Base-by-base conservation (phyloP, 2,797 vertebrate genomes). In the Typhlichthys eigenmanni region DNA sequence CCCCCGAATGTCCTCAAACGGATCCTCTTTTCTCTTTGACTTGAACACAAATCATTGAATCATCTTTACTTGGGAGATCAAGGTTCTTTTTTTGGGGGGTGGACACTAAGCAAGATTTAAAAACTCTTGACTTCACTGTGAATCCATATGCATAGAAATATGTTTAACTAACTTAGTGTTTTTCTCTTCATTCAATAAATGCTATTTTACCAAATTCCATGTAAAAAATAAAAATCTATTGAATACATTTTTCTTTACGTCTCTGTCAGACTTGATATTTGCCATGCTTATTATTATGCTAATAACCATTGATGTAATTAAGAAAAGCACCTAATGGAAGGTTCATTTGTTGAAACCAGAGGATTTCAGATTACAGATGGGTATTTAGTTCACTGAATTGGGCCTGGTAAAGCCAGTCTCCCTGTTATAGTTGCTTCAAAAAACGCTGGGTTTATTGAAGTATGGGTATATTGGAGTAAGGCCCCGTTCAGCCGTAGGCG, bases 291-390 rank as follows among this genome's bases (percentile, higher is more conserved):
- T 56, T 61, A 52, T 19, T 74, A 78, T 66, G 59, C 65, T 60
- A 10, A 66, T 62, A 66, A 69, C 63, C 66, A 66, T 85, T 71
- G 71, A 24, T 66, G 69, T 71, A 69, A 80, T 71, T 71, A 77
- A 79, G 58, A 75, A 51, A 55, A 75, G 59, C 58, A 83, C 60
- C 68, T 79, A 79, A 79, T 75, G 72, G 75, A 80, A 66, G 55
- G 47, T 72, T 63, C 70, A 84, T 79, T 87, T 79, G 72, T 62
- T 66, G 74, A 70, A 82, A 73, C 68, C 53, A 61, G 63, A 73
- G 87, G 83, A 87, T 88, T 88, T 81, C 76, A 79, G 71, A 81
- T 77, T 84, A 85, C 90, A 91, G 90, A 91, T 92, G 90, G 86
- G 84, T 85, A 85, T 88, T 91, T 89, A 88, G 87, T 85, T 86